Evolutionary conservation across 2,797 vertebrate genomes (phyloP), one percentile per base, ranked within the genome.

Genomic region (Phrynocephalus guinanensis): DNA sequence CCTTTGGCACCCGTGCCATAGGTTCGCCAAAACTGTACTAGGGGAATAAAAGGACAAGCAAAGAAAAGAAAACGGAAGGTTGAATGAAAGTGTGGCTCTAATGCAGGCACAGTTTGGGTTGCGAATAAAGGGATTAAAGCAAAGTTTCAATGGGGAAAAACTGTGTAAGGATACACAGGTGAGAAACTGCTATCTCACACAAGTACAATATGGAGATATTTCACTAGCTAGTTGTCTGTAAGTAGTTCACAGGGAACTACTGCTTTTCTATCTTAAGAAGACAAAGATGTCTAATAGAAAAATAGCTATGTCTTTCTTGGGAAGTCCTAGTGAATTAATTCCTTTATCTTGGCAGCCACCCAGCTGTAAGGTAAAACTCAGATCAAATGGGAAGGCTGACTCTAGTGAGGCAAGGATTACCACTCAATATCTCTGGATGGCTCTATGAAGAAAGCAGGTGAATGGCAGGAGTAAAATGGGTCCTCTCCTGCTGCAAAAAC

Each of bases 321-420:
- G 63, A 87, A 81, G 30, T 56, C 48, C 60, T n/a, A 38, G 44
- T 20, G 50, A 81, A 88, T 88, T 81, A 81, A 85, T 81, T 85
- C 80, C 82, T 24, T 24, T 50, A 38, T 26, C 28, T 67, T 18
- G 72, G 82, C 38, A 56, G 0, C 9, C 10, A 28, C 67, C 18
- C 66, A 44, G 18, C 0, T 73, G 66, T 85, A 88, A 60, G 5
- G 22, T 1, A 48, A 0, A n/a, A 30, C 28, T 28, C 77, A 79
- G 90, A 87, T 79, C 60, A 73, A 83, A 38, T 44, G 75, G n/a
- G 75, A 33, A 3, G 15, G 52, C 84, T 70, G 60, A 30, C 7
- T 2, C 22, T 1, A 1, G 6, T 79, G 18, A n/a, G 28, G 71
- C 81, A 28, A 73, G 1, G 52, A 0, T 3, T 52, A 56, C 11